Base-by-base conservation (phyloP, 1,140 invertebrate genomes). In the Batillaria attramentaria region DNA sequence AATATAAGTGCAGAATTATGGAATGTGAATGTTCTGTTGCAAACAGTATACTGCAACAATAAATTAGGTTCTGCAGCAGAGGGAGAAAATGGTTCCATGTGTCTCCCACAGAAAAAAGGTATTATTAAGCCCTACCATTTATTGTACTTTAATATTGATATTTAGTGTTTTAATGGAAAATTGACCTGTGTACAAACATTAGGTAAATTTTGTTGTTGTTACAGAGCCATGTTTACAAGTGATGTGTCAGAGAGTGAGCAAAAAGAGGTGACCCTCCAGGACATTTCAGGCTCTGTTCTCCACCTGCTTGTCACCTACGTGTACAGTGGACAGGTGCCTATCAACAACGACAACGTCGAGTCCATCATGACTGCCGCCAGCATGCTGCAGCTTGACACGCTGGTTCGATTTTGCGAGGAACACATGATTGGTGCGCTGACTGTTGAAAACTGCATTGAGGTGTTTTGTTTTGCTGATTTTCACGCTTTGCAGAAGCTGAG, bases 161-260 rank as follows among this genome's bases (percentile, higher is more conserved):
- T n/a, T n/a, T n/a, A n/a, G n/a, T n/a, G n/a, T n/a, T n/a, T n/a
- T n/a, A n/a, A n/a, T n/a, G n/a, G n/a, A n/a, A n/a, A n/a, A n/a
- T n/a, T n/a, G n/a, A n/a, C n/a, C n/a, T n/a, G n/a, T n/a, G n/a
- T n/a, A 42, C 41, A 37, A 24, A 42, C 24, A 28, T 16, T 54
- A 6, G 60, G 3, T 74, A 31, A 54, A 68, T 37, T 69, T 79
- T 81, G 43, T 84, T 82, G 54, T n/a, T n/a, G n/a, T n/a, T n/a
- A n/a, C 83, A 89, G 88, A 65, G 88, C 88, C 1, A 89, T 89
- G 88, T 87, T 89, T 73, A 84, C 84, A 10, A 84, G 75, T 42
- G 77, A 86, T 20, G 82, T 86, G 6, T 81, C 78, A 68, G 88
- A 89, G 73, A 82, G 76, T 5, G 74, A 66, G 39, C 77, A 85